Percentiles rank a stretch among this genome's conserved stretches.
Conservation (phyloP, 2,888 invertebrate species). For the Myathropa florea region DNA sequence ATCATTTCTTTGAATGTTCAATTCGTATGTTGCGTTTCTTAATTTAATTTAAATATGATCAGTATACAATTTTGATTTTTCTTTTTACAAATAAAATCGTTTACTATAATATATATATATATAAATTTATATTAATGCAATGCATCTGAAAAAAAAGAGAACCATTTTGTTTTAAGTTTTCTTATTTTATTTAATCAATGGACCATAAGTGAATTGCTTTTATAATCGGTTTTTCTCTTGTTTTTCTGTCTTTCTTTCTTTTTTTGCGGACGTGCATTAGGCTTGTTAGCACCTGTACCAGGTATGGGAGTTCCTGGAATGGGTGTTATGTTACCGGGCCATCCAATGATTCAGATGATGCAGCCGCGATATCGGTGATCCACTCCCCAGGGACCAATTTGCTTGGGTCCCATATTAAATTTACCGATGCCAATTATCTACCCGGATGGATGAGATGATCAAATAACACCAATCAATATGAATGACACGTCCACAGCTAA, state of each 20-base stretch:
- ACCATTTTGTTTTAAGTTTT: constrained; percentile 69
- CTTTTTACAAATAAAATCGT: constrained; percentile 55
- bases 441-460: constrained; percentile 74
- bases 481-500: constrained; percentile 1
- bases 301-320: constrained; percentile 79
- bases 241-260: constrained; percentile 65
- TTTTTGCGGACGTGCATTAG: constrained; percentile 71
- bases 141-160: constrained; percentile 70
- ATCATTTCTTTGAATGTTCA: constrained; percentile 35
- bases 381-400: constrained; percentile 82
- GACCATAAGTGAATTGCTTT: neutral
- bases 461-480: constrained; percentile 24
- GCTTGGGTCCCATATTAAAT: constrained; percentile 77
- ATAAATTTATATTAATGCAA: constrained; percentile 69
- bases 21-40: constrained; percentile 67
- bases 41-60: constrained; percentile 70
- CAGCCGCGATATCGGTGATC: constrained; percentile 94
- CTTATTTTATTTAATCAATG: constrained; percentile 40
- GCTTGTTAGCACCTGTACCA: constrained; percentile 78
- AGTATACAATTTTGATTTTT: constrained; percentile 46
- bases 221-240: constrained; percentile 49
- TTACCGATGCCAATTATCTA: constrained; percentile 79
- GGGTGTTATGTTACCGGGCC: constrained; percentile 82
- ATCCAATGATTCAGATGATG: constrained; percentile 85
- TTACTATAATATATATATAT: constrained; percentile 59